Conservation (phyloP, 2,797 vertebrate genomes). For the Chiroxiphia lanceolata region DNA sequence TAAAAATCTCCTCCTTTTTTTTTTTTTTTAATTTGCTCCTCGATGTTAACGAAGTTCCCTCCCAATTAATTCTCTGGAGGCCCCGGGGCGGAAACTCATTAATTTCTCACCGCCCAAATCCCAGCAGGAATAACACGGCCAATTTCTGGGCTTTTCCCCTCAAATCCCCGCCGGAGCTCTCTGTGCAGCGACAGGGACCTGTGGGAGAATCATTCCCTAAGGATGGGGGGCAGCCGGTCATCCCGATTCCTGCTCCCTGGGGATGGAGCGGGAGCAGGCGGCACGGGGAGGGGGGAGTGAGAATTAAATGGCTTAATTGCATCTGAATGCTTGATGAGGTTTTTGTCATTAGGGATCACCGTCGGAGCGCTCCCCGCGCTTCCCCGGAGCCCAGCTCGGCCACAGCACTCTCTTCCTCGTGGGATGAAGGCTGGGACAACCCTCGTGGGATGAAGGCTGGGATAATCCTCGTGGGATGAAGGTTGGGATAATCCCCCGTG, state of each 20-base stretch:
- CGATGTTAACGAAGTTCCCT: neutral
- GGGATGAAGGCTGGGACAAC: neutral
- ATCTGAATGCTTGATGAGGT: neutral
- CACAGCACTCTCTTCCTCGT: accelerated
- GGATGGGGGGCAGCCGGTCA: accelerated
- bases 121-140: neutral
- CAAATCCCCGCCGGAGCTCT: neutral
- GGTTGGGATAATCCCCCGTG: neutral
- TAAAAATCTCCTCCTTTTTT: neutral
- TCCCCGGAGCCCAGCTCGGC: neutral
- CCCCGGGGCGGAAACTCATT: neutral
- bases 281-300: neutral
- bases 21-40: neutral
- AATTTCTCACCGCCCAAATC: neutral
- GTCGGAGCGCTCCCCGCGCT: accelerated
- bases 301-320: neutral
- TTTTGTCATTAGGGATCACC: neutral
- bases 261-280: accelerated
- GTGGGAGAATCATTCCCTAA: neutral
- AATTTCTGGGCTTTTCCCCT: neutral
- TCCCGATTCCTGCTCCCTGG: neutral
- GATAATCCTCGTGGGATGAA: neutral
- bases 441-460: neutral
- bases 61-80: slow-evolving; percentile 15
- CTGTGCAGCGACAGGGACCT: accelerated